These are phyloP conservation scores for Mirza zaza DNA, from an alignment of 2,113 vertebrate genomes.

Conservation along the genomic window DNA sequence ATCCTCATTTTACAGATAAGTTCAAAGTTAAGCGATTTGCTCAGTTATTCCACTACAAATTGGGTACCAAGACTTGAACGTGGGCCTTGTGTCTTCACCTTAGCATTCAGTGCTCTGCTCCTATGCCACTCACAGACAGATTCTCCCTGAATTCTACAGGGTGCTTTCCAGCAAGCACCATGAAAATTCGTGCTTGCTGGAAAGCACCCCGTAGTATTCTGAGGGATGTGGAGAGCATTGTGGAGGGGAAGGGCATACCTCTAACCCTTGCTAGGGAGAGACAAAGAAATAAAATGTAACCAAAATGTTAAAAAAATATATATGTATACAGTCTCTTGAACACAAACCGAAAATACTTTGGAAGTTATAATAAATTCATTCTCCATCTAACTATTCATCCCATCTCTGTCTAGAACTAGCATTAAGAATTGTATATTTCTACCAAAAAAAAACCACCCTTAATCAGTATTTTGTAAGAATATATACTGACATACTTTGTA, in stretches of 20 bases:
- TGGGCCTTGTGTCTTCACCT: neutral
- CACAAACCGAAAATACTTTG: neutral
- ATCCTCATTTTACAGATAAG: neutral
- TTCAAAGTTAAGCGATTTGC: neutral
- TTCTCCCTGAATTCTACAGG: neutral
- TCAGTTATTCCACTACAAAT: neutral
- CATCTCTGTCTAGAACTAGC: neutral
- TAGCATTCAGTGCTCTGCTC: neutral
- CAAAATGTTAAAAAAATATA: no score
- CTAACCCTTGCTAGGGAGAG: no score
- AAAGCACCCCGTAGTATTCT: no score
- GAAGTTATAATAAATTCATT: conserved; percentile 9
- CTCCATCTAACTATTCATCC: neutral
- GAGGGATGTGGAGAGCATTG: no score
- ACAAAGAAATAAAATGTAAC: no score
- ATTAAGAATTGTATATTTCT: neutral
- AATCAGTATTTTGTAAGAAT: neutral
- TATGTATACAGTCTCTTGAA: neutral
- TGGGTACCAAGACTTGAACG: neutral
- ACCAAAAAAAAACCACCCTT: neutral
- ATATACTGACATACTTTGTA: neutral
- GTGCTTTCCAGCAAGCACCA: neutral
- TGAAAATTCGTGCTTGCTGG: neutral
- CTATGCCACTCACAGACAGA: neutral
- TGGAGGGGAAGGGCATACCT: no score